Conservation (phyloP, 2,888 invertebrate species). For the Phorcus lineatus region DNA sequence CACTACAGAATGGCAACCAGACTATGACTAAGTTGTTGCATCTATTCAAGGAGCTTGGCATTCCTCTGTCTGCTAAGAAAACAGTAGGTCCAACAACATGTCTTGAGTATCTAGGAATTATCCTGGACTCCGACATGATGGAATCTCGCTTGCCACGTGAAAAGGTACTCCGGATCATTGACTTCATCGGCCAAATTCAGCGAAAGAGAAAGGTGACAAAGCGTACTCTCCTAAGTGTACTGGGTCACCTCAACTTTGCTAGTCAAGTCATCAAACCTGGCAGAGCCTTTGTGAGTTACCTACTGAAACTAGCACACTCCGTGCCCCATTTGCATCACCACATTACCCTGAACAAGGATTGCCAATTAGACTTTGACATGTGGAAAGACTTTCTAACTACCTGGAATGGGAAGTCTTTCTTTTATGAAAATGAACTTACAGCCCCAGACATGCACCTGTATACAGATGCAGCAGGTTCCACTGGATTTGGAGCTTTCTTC, state of each 20-base stretch:
- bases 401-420: constrained; percentile 42
- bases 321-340: constrained; percentile 27
- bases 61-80: constrained; percentile 24
- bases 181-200: neutral
- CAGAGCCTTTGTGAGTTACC: constrained; percentile 20
- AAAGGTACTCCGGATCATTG: constrained; percentile 15
- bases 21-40: neutral
- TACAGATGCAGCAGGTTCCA: neutral
- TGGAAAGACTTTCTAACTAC: constrained; percentile 26
- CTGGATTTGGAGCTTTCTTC: constrained; percentile 22
- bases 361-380: constrained; percentile 35
- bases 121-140: constrained; percentile 19
- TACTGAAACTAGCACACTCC: constrained; percentile 7
- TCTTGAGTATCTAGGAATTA: constrained; percentile 31
- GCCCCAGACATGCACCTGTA: neutral
- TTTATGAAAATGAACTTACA: constrained; percentile 30
- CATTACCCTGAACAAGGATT: constrained; percentile 19
- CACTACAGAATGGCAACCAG: neutral
- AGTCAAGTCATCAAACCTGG: constrained; percentile 30
- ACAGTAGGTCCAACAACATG: constrained; percentile 21
- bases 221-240: neutral
- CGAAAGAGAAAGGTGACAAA: neutral
- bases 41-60: constrained; percentile 5
- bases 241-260: constrained; percentile 35
- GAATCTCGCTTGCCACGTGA: constrained; percentile 22